phyloP scores from a whole-genome alignment of 1,140 invertebrate genomes.

The Atta colombica region DNA sequence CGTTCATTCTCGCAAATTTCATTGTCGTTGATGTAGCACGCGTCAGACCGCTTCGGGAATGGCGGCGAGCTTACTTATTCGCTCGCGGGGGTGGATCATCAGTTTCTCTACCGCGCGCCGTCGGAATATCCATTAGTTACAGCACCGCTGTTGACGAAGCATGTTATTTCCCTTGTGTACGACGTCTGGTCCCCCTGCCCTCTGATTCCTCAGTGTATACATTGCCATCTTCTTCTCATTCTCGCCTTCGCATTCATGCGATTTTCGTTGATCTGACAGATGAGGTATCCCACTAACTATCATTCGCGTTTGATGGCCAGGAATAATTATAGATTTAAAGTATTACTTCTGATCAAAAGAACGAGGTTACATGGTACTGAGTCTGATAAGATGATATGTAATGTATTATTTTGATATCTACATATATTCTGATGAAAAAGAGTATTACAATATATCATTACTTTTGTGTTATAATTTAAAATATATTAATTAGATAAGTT shows the following conservation, averaged over 20 bases:
- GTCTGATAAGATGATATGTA: neutral
- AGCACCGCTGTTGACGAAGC: conserved; percentile 86
- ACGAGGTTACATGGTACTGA: neutral
- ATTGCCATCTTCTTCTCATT: conserved; percentile 46
- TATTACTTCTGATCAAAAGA: neutral
- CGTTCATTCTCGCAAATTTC: conserved; percentile 64
- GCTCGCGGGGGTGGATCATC: conserved; percentile 78
- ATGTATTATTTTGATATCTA: neutral
- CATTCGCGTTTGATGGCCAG: conserved; percentile 65
- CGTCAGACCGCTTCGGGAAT: conserved; percentile 64
- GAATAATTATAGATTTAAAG: conserved; percentile 15
- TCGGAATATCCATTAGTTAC: conserved; percentile 86
- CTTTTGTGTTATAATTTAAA: neutral
- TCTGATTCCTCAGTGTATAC: conserved; percentile 28
- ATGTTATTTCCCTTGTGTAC: conserved; percentile 87
- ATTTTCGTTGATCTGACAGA: conserved; percentile 47
- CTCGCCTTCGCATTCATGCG: conserved; percentile 68
- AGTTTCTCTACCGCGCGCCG: conserved; percentile 82
- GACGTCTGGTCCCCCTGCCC: conserved; percentile 77
- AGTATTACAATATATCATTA: neutral
- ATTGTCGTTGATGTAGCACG: conserved; percentile 71
- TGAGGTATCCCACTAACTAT: conserved; percentile 34
- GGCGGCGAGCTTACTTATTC: conserved; percentile 67
- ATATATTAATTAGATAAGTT: conserved; percentile 18
- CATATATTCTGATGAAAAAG: neutral